phyloP scores from a whole-genome alignment of 2,797 vertebrate genomes.

The Tapirus indicus region DNA sequence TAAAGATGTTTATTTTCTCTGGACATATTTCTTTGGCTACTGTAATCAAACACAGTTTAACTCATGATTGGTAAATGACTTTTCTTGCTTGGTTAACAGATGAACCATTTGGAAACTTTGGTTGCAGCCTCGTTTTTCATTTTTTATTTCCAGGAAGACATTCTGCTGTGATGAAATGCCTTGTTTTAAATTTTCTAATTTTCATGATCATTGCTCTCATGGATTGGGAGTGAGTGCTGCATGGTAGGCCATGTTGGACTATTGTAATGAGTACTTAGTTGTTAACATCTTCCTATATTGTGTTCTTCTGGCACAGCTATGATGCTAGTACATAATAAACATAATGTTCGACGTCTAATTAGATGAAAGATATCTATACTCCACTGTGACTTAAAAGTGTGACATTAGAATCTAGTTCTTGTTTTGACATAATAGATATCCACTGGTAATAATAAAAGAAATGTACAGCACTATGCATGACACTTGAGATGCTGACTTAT shows the following conservation, averaged over 20 bases:
- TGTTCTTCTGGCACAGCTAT: not conserved
- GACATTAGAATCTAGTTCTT: not conserved
- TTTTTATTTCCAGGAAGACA: not conserved
- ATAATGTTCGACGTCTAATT: not conserved
- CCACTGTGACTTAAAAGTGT: conserved; percentile 15
- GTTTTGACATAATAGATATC: not conserved
- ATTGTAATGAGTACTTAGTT: not conserved
- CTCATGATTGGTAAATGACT: not conserved
- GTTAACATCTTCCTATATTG: not conserved
- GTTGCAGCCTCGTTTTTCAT: not conserved
- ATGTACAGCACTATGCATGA: not conserved
- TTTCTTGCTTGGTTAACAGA: conserved; percentile 7
- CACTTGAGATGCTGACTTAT: not conserved
- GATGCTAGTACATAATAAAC: not conserved
- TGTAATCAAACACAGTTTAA: not conserved
- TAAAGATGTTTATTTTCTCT: conserved; percentile 45
- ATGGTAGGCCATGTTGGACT: not conserved
- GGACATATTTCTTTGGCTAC: conserved; percentile 10
- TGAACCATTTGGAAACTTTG: not conserved
- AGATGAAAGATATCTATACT: not conserved
- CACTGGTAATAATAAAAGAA: not conserved
- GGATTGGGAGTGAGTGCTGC: not conserved
- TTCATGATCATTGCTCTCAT: not conserved
- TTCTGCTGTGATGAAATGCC: not conserved
- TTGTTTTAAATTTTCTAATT: not conserved